phyloP scores from a whole-genome alignment of 2,888 invertebrate species.

The Agrotis exclamationis region DNA sequence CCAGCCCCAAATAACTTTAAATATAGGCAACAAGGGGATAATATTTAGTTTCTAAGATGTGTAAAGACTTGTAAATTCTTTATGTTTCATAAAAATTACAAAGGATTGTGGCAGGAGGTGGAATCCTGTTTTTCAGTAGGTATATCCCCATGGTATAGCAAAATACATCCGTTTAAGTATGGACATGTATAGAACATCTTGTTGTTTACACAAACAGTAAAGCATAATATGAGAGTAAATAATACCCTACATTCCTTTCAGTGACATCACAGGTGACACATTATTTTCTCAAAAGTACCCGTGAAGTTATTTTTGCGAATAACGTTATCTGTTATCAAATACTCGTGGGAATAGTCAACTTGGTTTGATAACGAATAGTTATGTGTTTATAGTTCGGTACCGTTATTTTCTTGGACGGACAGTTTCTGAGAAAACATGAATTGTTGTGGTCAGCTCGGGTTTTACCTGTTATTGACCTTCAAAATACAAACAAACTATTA shows the following conservation, averaged over 20 bases:
- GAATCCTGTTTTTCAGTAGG: neutral
- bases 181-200: neutral
- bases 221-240: neutral
- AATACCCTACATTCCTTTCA: neutral
- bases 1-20: too few relatives aligned
- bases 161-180: neutral
- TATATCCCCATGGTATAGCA: neutral
- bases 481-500: neutral
- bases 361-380: conserved; percentile 15
- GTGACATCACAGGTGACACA: neutral
- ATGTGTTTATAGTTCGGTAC: conserved; percentile 19
- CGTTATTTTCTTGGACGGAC: conserved; percentile 2
- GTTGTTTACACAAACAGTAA: neutral
- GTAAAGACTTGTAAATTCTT: neutral
- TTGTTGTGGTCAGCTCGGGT: neutral
- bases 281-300: neutral
- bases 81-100: neutral
- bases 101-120: neutral
- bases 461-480: conserved; percentile 7
- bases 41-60: neutral
- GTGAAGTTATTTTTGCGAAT: conserved; percentile 16
- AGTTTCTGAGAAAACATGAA: conserved; percentile 1
- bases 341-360: conserved; percentile 24
- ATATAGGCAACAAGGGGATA: neutral
- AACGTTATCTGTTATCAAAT: conserved; percentile 12